phyloP scores from a whole-genome alignment of 2,797 vertebrate genomes.

The Balearica regulorum region DNA sequence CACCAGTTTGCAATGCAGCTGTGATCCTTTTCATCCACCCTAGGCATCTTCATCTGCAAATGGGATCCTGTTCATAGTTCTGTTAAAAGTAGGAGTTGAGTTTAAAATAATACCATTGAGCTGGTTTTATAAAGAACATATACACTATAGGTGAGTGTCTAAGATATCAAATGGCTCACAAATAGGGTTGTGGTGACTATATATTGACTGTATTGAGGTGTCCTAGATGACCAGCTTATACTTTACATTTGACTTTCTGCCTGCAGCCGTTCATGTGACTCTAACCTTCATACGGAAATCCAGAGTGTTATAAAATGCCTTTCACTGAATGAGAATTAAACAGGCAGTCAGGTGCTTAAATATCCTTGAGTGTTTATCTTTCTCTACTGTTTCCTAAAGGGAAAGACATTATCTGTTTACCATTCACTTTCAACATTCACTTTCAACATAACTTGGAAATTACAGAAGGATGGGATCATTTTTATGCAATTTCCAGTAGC shows the following conservation, averaged over 20 bases:
- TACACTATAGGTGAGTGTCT: background rate
- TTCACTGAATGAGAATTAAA: background rate
- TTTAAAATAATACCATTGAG: background rate
- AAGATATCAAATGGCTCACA: background rate
- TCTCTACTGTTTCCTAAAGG: background rate
- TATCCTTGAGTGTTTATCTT: background rate
- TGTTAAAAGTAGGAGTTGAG: background rate
- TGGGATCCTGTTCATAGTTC: rapidly evolving
- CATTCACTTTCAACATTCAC: background rate
- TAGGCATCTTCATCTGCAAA: background rate
- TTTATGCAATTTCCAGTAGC: background rate
- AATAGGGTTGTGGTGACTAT: rapidly evolving
- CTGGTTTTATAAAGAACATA: background rate
- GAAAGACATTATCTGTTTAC: background rate
- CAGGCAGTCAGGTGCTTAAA: background rate
- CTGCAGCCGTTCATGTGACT: background rate
- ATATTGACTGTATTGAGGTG: background rate
- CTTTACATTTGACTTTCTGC: background rate
- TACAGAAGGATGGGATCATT: background rate
- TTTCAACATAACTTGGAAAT: background rate
- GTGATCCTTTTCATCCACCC: background rate
- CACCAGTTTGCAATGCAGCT: background rate
- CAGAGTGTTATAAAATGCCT: rapidly evolving
- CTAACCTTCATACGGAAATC: background rate
- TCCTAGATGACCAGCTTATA: background rate